Evolutionary conservation across 1,140 invertebrate genomes (phyloP).

Genomic region (Ectropis grisescens): DNA sequence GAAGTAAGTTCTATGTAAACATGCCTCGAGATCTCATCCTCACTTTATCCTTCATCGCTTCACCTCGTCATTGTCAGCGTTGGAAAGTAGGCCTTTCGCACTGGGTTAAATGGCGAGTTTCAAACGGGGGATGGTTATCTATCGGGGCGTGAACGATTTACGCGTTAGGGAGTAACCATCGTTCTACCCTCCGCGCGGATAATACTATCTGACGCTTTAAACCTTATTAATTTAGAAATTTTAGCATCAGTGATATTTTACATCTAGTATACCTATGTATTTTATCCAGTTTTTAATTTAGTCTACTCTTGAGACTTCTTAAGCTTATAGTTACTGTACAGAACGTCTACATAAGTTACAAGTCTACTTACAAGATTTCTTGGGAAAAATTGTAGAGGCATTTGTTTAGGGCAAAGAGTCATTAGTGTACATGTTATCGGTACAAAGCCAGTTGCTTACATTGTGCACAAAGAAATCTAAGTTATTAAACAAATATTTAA

Average conservation of each 20-base stretch:
- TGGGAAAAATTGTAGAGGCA: too few relatives aligned
- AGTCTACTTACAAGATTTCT: too few relatives aligned
- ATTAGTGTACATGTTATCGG: too few relatives aligned
- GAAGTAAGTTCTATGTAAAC: conserved; percentile 61
- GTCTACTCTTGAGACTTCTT: too few relatives aligned
- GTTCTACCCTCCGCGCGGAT: conserved; percentile 29
- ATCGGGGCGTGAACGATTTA: conserved; percentile 30
- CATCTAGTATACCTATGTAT: too few relatives aligned
- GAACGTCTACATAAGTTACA: too few relatives aligned
- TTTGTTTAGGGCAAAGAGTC: too few relatives aligned
- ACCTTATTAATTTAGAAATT: conserved; percentile 36
- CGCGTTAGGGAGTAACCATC: conserved; percentile 27
- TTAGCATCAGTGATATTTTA: conserved; percentile 8
- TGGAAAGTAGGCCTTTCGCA: conserved; percentile 30
- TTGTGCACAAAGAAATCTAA: too few relatives aligned
- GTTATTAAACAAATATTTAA: too few relatives aligned
- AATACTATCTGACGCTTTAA: conserved; percentile 35
- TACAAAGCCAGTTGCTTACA: too few relatives aligned
- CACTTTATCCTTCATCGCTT: conserved; percentile 41
- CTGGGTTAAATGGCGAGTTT: conserved; percentile 19
- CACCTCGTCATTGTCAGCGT: conserved; percentile 15
- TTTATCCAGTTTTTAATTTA: too few relatives aligned
- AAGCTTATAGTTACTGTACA: too few relatives aligned
- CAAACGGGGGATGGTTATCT: conserved; percentile 14
- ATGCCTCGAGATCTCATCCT: conserved; percentile 48